Conservation (phyloP, 2,888 invertebrate species). For the Helleia helle region DNA sequence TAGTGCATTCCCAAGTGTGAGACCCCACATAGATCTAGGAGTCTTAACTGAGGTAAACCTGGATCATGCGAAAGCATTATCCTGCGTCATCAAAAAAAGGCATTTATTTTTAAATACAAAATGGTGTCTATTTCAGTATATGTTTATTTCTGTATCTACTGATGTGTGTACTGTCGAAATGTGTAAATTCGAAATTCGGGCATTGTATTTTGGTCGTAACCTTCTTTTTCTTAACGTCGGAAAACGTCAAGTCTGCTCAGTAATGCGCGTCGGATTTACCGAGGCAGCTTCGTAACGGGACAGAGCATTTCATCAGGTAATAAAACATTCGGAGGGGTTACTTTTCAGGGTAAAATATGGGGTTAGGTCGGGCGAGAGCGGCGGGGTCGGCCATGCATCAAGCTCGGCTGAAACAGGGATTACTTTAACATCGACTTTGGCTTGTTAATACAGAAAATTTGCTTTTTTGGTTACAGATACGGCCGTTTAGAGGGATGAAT, state of each 20-base stretch:
- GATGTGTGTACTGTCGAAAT: too few species aligned
- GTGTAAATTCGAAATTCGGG: too few species aligned
- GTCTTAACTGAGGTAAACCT: too few species aligned
- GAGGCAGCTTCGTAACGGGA: slow-evolving; percentile 30
- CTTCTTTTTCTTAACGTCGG: too few species aligned
- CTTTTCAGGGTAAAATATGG: slow-evolving; percentile 47
- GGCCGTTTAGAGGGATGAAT: slow-evolving; percentile 6
- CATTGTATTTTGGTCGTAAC: too few species aligned
- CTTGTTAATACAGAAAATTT: slow-evolving; percentile 32
- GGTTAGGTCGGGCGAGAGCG: slow-evolving; percentile 42
- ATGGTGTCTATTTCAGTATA: too few species aligned
- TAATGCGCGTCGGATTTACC: slow-evolving; percentile 29
- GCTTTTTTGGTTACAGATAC: slow-evolving; percentile 9
- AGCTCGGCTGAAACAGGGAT: slow-evolving; percentile 25
- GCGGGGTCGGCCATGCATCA: slow-evolving; percentile 41
- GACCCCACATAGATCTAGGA: too few species aligned
- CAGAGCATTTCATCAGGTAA: slow-evolving; percentile 55
- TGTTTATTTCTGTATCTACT: too few species aligned
- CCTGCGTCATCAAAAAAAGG: too few species aligned
- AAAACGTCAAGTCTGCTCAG: neutral
- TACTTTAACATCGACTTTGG: slow-evolving; percentile 37
- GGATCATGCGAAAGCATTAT: too few species aligned
- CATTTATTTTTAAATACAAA: too few species aligned
- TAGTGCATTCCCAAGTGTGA: too few species aligned
- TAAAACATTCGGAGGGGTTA: slow-evolving; percentile 53